phyloP scores from a whole-genome alignment of 2,797 vertebrate species.

The Triplophysa yarkandensis region DNA sequence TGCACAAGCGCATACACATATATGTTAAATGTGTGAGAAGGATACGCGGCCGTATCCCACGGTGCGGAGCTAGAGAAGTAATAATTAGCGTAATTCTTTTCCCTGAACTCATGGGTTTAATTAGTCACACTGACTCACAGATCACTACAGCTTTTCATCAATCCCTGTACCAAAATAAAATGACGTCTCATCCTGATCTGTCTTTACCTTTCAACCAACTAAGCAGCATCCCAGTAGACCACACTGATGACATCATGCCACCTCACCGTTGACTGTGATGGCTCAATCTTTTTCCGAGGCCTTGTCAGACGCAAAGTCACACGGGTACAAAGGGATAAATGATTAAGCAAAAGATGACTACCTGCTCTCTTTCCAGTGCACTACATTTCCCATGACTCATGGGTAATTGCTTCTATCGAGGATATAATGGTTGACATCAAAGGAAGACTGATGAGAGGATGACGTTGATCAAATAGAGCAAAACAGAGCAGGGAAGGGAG shows the following conservation, averaged over 20 bases:
- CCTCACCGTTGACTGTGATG: background rate
- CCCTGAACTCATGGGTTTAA: slow-evolving; percentile 58
- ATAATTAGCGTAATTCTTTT: slow-evolving; percentile 57
- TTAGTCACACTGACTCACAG: slow-evolving; percentile 57
- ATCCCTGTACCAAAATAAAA: slow-evolving; percentile 54
- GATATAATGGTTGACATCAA: slow-evolving; percentile 33
- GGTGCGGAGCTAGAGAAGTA: slow-evolving; percentile 15
- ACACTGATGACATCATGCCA: slow-evolving; percentile 37
- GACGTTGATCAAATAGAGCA: slow-evolving; percentile 32
- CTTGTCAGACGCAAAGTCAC: slow-evolving; percentile 8
- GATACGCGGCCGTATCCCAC: slow-evolving; percentile 39
- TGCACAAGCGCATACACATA: background rate
- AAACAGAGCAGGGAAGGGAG: slow-evolving; percentile 13
- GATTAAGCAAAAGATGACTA: slow-evolving; percentile 21
- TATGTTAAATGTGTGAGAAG: background rate
- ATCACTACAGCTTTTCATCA: slow-evolving; percentile 59
- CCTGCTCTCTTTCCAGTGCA: slow-evolving; percentile 4
- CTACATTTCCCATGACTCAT: slow-evolving; percentile 41
- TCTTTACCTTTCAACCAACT: slow-evolving; percentile 46
- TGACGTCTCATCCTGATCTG: slow-evolving; percentile 43
- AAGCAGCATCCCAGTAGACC: slow-evolving; percentile 44
- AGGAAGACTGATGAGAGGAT: slow-evolving; percentile 13
- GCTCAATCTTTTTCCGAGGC: slow-evolving; percentile 29
- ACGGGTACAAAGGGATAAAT: background rate
- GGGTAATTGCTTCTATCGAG: slow-evolving; percentile 14